phyloP scores from a whole-genome alignment of 2,888 invertebrate genomes.

The Xanthia togata region DNA sequence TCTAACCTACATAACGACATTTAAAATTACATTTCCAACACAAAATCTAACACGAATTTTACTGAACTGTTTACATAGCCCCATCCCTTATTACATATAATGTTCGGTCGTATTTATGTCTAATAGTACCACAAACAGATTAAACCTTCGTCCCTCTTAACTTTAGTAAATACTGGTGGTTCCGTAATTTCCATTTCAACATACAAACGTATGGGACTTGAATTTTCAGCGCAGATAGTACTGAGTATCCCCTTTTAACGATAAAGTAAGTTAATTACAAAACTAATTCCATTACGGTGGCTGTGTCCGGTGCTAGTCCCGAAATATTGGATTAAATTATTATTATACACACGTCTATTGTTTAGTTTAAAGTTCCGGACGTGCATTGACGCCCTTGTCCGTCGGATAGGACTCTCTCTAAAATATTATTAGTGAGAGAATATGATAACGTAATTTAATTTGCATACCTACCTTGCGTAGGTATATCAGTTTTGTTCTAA shows the following conservation, averaged over 20 bases:
- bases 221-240: conserved; percentile 78
- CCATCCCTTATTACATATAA: conserved; percentile 65
- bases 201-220: conserved; percentile 74
- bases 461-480: conserved; percentile 39
- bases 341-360: conserved; percentile 68
- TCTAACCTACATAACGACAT: conserved; percentile 42
- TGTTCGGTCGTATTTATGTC: conserved; percentile 66
- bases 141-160: conserved; percentile 70
- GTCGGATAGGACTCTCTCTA: conserved; percentile 36
- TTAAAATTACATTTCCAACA: conserved; percentile 60
- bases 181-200: conserved; percentile 68
- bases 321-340: conserved; percentile 73
- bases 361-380: conserved; percentile 62
- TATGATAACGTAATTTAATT: conserved; percentile 56
- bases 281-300: conserved; percentile 83
- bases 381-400: conserved; percentile 58
- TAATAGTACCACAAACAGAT: conserved; percentile 70
- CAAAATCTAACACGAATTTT: conserved; percentile 56
- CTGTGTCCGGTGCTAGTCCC: conserved; percentile 69
- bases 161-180: conserved; percentile 70
- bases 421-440: conserved; percentile 45
- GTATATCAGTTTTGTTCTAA: conserved; percentile 12
- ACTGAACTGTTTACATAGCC: conserved; percentile 49
- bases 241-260: conserved; percentile 78
- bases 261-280: conserved; percentile 83